Evolutionary conservation across 2,113 vertebrate genomes (phyloP).

Genomic region (Pyrgilauda ruficollis): DNA sequence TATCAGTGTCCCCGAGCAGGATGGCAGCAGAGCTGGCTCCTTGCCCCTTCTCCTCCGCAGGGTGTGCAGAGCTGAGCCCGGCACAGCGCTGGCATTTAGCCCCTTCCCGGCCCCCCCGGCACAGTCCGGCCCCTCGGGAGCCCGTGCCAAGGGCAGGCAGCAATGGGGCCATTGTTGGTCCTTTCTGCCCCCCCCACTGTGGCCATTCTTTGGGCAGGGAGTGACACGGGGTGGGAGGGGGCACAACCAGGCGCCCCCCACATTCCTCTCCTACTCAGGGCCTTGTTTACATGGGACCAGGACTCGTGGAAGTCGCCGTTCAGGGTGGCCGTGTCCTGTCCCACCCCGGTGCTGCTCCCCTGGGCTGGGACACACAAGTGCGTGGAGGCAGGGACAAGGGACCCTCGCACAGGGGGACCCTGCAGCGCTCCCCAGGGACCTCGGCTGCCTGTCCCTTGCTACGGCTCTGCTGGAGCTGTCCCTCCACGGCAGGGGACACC

Average conservation of each 20-base stretch:
- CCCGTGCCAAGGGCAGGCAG: slow-evolving; percentile 54
- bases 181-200: slow-evolving; percentile 63
- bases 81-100: slow-evolving; percentile 40
- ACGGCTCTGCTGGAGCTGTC: rapidly evolving
- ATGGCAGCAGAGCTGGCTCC: not conserved
- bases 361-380: not conserved
- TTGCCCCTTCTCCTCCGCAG: not conserved
- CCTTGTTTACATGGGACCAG: not conserved
- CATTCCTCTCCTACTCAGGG: slow-evolving; percentile 72
- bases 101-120: not conserved
- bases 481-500: not conserved
- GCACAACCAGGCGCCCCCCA: not conserved
- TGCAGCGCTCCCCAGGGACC: not conserved
- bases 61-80: not conserved
- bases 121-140: slow-evolving; percentile 72
- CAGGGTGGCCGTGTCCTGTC: rapidly evolving
- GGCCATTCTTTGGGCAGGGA: slow-evolving; percentile 71
- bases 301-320: not conserved
- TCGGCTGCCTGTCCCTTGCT: not conserved
- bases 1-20: rapidly evolving
- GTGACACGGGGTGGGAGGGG: not conserved
- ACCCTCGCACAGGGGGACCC: not conserved
- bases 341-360: rapidly evolving
- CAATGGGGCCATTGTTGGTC: slow-evolving; percentile 85
- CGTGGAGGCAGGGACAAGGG: not conserved